Base-by-base conservation (phyloP, 2,888 invertebrate species). In the Trissoscelio sp. region DNA sequence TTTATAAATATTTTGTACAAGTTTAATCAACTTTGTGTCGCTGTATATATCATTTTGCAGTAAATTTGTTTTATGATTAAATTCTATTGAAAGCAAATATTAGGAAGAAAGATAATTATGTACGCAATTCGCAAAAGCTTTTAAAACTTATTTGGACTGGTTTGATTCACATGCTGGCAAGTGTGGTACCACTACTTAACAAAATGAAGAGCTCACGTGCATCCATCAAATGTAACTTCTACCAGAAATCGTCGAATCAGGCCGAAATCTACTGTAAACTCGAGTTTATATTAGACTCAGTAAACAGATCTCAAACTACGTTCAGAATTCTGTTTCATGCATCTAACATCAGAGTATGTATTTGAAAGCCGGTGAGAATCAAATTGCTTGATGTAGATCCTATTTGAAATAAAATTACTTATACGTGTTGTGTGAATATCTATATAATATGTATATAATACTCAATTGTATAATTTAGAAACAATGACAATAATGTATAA, bases 161-260 rank as follows among this genome's bases (percentile, higher is more conserved):
- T 51, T 11, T 11, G 31, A 72, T 60, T 58, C 20, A 51, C 20
- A 18, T 22, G 11, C n/a, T 48, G 12, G 28, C 12, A 51, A 60
- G 51, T 39, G 9, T 16, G 18, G 2, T 34, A 46, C 14, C 12
- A 67, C 24, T 69, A 57, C 69, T 69, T 69, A 57, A 14, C 18
- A 55, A 70, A 70, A 57, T 70, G 69, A 70, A 58, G 48, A 37
- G 46, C 57, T 69, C 34, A 37, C 16, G 34, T 57, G 24, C 31
- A 69, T 69, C 44, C 12, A 34, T 44, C 31, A 53, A 57, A 57
- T 44, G 55, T 57, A 73, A 73, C 62, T 73, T 73, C 62, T 42
- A 53, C 12, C 22, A 73, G 73, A 62, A 73, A 73, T 73, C 55
- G 53, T 73, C 53, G 48, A 62, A 73, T 72, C 53, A 72, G 60